Percentiles rank a stretch among this genome's conserved stretches.
phyloP scores from a whole-genome alignment of 1,140 invertebrate species.

The Potamilus streckersoni region DNA sequence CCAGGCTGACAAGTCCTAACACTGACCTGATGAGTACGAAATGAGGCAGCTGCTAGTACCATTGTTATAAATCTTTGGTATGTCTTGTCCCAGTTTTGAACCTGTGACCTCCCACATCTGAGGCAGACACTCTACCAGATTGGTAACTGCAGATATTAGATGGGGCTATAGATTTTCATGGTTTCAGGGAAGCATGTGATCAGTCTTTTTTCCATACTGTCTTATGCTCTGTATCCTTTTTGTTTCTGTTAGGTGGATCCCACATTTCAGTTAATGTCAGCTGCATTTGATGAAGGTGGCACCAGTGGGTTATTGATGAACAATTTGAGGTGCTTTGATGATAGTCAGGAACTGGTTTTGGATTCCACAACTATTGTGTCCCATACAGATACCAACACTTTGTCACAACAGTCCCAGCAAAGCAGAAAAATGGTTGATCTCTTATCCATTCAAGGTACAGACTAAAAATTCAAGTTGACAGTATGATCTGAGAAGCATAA shows the following conservation, averaged over 20 bases:
- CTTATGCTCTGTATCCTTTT: too few species aligned
- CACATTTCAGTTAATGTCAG: constrained; percentile 68
- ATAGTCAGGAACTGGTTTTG: constrained; percentile 56
- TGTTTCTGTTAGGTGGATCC: constrained; percentile 63
- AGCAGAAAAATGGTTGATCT: constrained; percentile 31
- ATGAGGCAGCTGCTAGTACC: too few species aligned
- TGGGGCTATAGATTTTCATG: too few species aligned
- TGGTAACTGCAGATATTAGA: too few species aligned
- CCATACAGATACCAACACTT: constrained; percentile 29
- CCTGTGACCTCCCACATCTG: too few species aligned
- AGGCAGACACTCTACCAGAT: too few species aligned
- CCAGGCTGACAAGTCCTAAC: too few species aligned
- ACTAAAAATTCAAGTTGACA: too few species aligned
- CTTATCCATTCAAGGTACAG: constrained; percentile 48
- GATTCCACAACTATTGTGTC: constrained; percentile 55
- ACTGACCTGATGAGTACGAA: too few species aligned
- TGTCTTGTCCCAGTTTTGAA: too few species aligned
- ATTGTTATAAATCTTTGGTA: too few species aligned
- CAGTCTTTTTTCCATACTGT: neutral
- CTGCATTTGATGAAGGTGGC: constrained; percentile 69
- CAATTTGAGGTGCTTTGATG: constrained; percentile 63
- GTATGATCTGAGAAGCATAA: too few species aligned
- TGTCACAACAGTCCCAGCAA: constrained; percentile 12
- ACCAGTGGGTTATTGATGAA: constrained; percentile 67
- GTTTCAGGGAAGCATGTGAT: neutral